Percentiles rank a stretch among this genome's conserved stretches.
Conservation (phyloP, 2,113 vertebrate species). For the Sylvilagus bachmani region DNA sequence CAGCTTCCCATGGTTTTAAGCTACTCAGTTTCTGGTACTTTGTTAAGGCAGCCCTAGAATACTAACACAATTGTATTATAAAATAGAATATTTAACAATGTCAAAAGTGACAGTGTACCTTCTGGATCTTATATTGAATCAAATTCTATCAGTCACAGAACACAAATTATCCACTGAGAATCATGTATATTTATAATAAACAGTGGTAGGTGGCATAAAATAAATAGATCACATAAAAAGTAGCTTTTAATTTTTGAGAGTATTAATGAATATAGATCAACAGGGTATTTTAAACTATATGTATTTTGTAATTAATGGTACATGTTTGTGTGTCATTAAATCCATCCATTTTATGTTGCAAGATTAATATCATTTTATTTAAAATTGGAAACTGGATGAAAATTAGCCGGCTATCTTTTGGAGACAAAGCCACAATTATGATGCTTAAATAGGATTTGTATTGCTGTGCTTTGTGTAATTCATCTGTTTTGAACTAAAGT, state of each 20-base stretch:
- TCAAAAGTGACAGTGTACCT: not conserved
- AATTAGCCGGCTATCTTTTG: not conserved
- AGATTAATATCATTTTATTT: conserved; percentile 18
- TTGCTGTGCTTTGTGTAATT: not conserved
- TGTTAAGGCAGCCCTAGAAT: not conserved
- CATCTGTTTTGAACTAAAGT: conserved; percentile 36
- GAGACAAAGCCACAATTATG: not conserved
- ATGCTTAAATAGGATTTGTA: not conserved
- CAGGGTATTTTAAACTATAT: conserved; percentile 15
- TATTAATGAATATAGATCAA: not conserved
- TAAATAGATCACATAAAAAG: not conserved
- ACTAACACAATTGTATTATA: not conserved
- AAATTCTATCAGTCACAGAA: not conserved
- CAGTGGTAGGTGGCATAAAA: not conserved
- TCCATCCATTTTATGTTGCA: conserved; percentile 19
- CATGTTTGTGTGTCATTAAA: conserved; percentile 8
- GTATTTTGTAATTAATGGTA: conserved; percentile 47
- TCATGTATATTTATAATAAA: conserved; percentile 9
- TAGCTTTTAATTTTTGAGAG: not conserved
- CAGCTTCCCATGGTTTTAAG: not conserved
- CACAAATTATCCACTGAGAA: not conserved
- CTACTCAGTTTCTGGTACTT: not conserved
- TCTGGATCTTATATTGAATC: not conserved
- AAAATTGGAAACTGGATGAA: conserved; percentile 36
- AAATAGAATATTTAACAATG: not conserved